phyloP scores from a whole-genome alignment of 2,888 invertebrate genomes.

The Lasioglossum morio region DNA sequence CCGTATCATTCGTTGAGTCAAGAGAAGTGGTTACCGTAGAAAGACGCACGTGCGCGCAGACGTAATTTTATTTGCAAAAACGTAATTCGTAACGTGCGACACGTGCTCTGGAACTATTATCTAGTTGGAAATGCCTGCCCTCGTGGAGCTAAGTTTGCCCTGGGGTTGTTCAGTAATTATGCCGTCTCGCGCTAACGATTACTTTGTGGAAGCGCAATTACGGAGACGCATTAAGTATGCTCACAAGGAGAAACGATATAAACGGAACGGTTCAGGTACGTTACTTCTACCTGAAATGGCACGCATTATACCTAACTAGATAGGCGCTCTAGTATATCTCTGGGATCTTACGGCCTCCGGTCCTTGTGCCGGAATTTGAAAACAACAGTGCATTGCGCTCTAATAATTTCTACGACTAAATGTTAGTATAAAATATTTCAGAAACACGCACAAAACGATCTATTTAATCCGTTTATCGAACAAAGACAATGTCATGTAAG shows the following conservation, averaged over 20 bases:
- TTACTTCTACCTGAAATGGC: slow-evolving; percentile 42
- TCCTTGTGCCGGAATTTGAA: slow-evolving; percentile 16
- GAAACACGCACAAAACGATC: background rate
- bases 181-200: slow-evolving; percentile 53
- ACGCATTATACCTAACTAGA: slow-evolving; percentile 40
- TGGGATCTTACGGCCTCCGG: slow-evolving; percentile 21
- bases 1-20: background rate
- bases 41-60: background rate
- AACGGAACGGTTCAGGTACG: slow-evolving; percentile 44
- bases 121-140: slow-evolving; percentile 3
- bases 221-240: slow-evolving; percentile 50
- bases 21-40: background rate
- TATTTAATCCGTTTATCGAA: too few relatives aligned
- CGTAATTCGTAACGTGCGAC: slow-evolving; percentile 23
- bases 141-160: slow-evolving; percentile 23
- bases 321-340: slow-evolving; percentile 34
- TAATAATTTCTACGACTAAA: slow-evolving; percentile 30
- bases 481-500: too few relatives aligned
- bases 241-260: slow-evolving; percentile 43
- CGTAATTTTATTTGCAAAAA: slow-evolving; percentile 33
- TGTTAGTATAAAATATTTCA: slow-evolving; percentile 9
- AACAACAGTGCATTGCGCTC: slow-evolving; percentile 36
- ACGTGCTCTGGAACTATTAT: slow-evolving; percentile 31
- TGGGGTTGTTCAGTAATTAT: slow-evolving; percentile 33
- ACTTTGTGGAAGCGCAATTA: slow-evolving; percentile 50